Percentiles rank a stretch among this genome's conserved stretches.
phyloP scores from a whole-genome alignment of 1,140 invertebrate species.

The Sarcophaga bullata region DNA sequence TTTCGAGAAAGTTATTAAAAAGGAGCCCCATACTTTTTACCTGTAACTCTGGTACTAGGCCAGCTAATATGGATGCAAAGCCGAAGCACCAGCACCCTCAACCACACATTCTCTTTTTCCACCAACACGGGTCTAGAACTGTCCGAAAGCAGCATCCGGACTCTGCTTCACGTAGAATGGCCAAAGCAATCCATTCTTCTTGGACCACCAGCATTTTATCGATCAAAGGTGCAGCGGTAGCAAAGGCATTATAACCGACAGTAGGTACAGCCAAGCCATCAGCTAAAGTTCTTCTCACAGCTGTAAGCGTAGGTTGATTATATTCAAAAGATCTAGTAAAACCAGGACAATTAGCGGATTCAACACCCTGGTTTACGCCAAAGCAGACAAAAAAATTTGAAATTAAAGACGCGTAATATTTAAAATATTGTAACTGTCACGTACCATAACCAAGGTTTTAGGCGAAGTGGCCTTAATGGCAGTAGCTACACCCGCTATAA shows the following conservation, averaged over 20 bases:
- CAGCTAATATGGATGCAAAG: constrained; percentile 86
- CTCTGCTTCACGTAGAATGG: constrained; percentile 86
- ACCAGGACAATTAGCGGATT: constrained; percentile 89
- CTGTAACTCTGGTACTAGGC: constrained; percentile 82
- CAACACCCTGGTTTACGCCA: constrained; percentile 77
- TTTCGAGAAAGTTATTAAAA: constrained; percentile 77
- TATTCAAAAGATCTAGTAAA: constrained; percentile 79
- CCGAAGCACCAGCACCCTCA: constrained; percentile 90
- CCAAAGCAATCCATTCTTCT: constrained; percentile 88
- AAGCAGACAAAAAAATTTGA: background rate
- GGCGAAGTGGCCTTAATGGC: constrained; percentile 88
- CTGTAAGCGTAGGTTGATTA: constrained; percentile 75
- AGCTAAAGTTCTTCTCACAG: constrained; percentile 82
- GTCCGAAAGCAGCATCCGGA: too few species aligned
- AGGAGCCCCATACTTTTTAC: constrained; percentile 77
- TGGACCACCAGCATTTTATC: constrained; percentile 87
- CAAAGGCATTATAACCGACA: constrained; percentile 89
- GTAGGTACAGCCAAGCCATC: constrained; percentile 92
- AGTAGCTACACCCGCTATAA: constrained; percentile 87
- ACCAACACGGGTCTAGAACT: too few species aligned
- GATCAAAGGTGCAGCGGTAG: constrained; percentile 78
- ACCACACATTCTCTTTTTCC: constrained; percentile 94
- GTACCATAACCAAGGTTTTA: constrained; percentile 78
- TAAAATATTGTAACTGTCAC: constrained; percentile 40
- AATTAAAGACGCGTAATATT: constrained; percentile 13